These are phyloP conservation scores for Battus philenor DNA, from an alignment of 1,140 invertebrate genomes.

Conservation along the genomic window DNA sequence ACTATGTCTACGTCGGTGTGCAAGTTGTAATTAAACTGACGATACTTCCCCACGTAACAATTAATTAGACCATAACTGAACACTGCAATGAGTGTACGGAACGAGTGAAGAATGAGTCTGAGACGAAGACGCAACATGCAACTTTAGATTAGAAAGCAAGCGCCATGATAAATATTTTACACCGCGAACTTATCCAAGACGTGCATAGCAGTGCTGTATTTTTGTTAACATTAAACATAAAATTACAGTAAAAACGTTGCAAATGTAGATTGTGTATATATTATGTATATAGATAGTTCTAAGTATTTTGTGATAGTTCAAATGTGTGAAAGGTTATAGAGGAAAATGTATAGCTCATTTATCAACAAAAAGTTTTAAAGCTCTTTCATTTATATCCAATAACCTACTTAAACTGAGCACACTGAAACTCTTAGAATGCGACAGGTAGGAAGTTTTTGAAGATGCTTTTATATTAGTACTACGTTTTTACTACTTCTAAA, in stretches of 20 bases:
- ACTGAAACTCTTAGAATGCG: no score
- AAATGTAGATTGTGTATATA: no score
- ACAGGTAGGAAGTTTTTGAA: no score
- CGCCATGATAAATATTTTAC: conserved; percentile 23
- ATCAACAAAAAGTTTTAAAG: no score
- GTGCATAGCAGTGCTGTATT: not conserved
- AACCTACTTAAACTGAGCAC: no score
- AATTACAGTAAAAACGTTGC: not conserved
- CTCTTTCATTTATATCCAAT: no score
- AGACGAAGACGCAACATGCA: conserved; percentile 28
- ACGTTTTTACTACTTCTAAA: no score
- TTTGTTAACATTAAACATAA: conserved; percentile 6
- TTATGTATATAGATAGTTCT: no score
- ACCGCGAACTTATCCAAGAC: conserved; percentile 7
- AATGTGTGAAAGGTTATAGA: no score
- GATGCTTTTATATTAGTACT: no score
- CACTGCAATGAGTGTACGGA: conserved; percentile 37
- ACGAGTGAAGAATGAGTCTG: conserved; percentile 37
- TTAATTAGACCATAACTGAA: conserved; percentile 52
- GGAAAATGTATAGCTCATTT: no score
- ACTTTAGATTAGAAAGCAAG: conserved; percentile 42
- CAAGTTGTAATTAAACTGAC: conserved; percentile 50
- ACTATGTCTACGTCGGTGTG: not conserved
- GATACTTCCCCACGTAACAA: conserved; percentile 42
- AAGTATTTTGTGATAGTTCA: no score